Evolutionary conservation across 2,888 invertebrate species (phyloP), one percentile per base, ranked within the genome.

Genomic region (Ypsolopha sequella): DNA sequence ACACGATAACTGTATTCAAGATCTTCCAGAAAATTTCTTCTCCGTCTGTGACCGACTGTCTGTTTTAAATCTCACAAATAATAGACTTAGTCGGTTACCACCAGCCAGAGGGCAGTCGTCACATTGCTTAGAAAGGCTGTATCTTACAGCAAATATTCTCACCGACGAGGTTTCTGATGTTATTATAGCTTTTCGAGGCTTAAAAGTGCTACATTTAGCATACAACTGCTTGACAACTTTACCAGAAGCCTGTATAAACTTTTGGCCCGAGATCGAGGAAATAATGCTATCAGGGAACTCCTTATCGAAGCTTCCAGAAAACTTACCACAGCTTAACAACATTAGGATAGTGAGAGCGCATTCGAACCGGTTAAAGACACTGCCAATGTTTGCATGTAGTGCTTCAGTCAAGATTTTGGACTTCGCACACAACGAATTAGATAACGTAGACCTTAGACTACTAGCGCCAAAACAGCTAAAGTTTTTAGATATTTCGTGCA

Each of bases 401-500:
- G 85, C 89, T 36, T 91, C 92, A 2, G 80, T 95, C 6, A 91
- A 92, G 81, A 94, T 95, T 13, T 79, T 95, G 53, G 95, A 95
- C 74, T 88, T 95, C 60, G 95, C 95, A 0, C 95, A 95, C 66
- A 95, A 95, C 70, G 93, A 95, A 69, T 74, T 95, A 50, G 94
- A 95, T 68, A 91, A 91, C 58, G 89, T 95, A 52, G 94, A 95
- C 76, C 81, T 95, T 60, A 88, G 91, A 52, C 88, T 90, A 4
- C 71, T 95, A 50, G 93, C 95, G 41, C 94, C 95, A 2, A 92
- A 93, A 50, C 94, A 94, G 68, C 81, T 95, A 36, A 94, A 95
- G 68, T 95, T 94, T 71, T 81, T 95, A 47, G 95, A 95, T 72
- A 89, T 95, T 65, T 95, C 95, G 0, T 95, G 95, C 61, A 95